A percentile compares a stretch with the other conserved stretches of the same genome.
phyloP scores from a whole-genome alignment of 2,797 vertebrate species.

The Typhlichthys subterraneus region DNA sequence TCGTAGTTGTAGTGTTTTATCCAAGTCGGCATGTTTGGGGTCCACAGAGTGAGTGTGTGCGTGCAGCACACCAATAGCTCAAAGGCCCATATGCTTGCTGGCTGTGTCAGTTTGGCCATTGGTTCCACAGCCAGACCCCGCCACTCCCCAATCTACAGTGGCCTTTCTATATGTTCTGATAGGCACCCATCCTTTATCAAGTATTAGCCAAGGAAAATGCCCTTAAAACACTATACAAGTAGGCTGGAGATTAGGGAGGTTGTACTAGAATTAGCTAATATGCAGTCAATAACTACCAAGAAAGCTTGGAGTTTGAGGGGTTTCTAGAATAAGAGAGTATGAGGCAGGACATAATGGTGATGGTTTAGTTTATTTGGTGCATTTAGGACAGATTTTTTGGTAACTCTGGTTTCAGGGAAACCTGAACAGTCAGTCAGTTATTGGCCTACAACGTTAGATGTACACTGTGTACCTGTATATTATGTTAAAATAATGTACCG shows the following conservation, averaged over 20 bases:
- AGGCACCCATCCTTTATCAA: constrained; percentile 14
- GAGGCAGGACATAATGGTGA: too few relatives aligned
- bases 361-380: too few relatives aligned
- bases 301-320: too few relatives aligned
- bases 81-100: constrained; percentile 10
- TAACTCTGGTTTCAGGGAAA: too few relatives aligned
- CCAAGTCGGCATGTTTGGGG: constrained; percentile 16
- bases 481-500: neutral
- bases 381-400: too few relatives aligned
- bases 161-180: constrained; percentile 9
- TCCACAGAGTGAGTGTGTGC: constrained; percentile 30
- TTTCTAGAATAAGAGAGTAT: too few relatives aligned
- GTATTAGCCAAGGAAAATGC: too few relatives aligned
- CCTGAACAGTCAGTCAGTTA: neutral
- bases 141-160: constrained; percentile 23
- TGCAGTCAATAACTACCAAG: too few relatives aligned
- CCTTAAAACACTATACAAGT: too few relatives aligned
- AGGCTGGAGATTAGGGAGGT: too few relatives aligned
- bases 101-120: constrained; percentile 22
- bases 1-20: constrained; percentile 6
- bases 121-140: constrained; percentile 17
- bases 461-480: neutral
- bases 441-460: neutral
- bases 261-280: too few relatives aligned
- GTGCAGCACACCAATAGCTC: neutral